Evolutionary conservation across 2,797 vertebrate species (phyloP).

Genomic region (Diceros bicornis): DNA sequence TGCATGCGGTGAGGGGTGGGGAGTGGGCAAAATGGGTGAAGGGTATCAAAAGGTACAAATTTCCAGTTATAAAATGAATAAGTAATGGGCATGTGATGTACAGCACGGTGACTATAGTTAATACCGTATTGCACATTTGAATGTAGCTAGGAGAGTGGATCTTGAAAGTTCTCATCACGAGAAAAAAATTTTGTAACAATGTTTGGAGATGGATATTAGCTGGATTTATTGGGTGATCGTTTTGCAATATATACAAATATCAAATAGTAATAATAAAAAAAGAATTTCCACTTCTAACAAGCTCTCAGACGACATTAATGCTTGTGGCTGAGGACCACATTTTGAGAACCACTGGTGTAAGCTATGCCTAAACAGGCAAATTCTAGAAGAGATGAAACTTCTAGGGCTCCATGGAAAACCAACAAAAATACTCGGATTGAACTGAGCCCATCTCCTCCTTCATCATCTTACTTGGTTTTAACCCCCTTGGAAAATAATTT

Average conservation of each 20-base stretch:
- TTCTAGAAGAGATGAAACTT: background rate
- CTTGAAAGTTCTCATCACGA: background rate
- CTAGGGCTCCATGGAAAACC: background rate
- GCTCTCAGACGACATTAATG: background rate
- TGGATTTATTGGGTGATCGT: background rate
- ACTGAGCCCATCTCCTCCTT: background rate
- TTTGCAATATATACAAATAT: background rate
- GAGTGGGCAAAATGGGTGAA: background rate
- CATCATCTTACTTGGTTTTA: background rate
- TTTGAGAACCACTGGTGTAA: background rate
- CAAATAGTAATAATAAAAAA: background rate
- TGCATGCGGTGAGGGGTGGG: background rate
- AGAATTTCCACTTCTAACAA: background rate
- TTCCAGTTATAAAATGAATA: background rate
- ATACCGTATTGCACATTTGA: background rate
- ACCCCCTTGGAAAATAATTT: background rate
- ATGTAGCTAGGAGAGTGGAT: background rate
- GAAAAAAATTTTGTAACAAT: background rate
- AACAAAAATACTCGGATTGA: background rate
- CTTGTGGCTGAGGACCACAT: background rate
- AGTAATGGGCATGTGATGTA: background rate
- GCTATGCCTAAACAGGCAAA: background rate
- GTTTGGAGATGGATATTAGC: background rate
- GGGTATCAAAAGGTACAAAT: background rate
- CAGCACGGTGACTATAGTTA: background rate